Conservation (phyloP, 2,797 vertebrate species). For the Lithobates pipiens region DNA sequence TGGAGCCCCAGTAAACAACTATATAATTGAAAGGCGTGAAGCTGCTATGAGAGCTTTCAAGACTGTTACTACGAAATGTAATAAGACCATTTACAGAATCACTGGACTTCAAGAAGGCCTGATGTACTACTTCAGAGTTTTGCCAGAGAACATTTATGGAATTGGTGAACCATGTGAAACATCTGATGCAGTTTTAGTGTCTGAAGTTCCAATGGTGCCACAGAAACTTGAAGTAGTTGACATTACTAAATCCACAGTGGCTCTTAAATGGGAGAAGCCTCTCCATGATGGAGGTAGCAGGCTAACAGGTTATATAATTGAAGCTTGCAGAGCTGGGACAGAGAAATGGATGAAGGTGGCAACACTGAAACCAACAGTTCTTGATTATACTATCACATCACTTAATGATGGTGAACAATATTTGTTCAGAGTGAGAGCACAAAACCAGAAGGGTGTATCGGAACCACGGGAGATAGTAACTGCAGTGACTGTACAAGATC, state of each 20-base stretch:
- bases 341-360: constrained; percentile 98
- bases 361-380: constrained; percentile 87
- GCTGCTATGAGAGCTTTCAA: constrained; percentile 98
- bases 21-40: constrained; percentile 94
- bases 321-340: constrained; percentile 93
- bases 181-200: constrained; percentile 88
- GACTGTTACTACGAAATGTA: constrained; percentile 95
- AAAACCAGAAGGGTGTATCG: constrained; percentile 92
- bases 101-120: constrained; percentile 91
- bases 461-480: constrained; percentile 92
- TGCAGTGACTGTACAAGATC: constrained; percentile 91
- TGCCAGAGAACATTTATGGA: constrained; percentile 98
- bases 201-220: constrained; percentile 92
- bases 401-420: constrained; percentile 97
- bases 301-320: constrained; percentile 90
- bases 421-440: constrained; percentile 90
- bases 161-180: constrained; percentile 93
- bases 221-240: constrained; percentile 91
- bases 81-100: constrained; percentile 92
- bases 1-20: constrained; percentile 95
- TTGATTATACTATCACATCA: constrained; percentile 91
- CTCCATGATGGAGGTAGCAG: constrained; percentile 95
- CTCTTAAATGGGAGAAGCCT: constrained; percentile 95
- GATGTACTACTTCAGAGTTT: constrained; percentile 96
- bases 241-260: constrained; percentile 90